These are phyloP conservation scores for Mesochorus sp. DNA, from an alignment of 2,888 invertebrate genomes.

Conservation along the genomic window DNA sequence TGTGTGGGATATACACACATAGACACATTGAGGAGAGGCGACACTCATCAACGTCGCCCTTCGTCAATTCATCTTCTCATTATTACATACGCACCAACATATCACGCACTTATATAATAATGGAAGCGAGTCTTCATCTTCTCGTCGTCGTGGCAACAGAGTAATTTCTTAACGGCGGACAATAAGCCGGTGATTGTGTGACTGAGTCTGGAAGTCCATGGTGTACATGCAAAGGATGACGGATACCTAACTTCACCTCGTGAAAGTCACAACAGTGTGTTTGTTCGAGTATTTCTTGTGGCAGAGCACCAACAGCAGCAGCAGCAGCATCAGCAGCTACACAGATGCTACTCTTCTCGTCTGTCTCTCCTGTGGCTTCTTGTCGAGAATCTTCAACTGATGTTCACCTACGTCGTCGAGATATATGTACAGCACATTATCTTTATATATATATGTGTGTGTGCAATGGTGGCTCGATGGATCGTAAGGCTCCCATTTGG, in stretches of 20 bases:
- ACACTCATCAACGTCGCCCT: constrained; percentile 45
- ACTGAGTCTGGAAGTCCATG: constrained; percentile 57
- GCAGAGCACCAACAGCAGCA: constrained; percentile 14
- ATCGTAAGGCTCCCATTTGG: not conserved
- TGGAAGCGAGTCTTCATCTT: constrained; percentile 63
- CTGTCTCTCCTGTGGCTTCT: constrained; percentile 9
- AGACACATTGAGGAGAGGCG: constrained; percentile 26
- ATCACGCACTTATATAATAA: constrained; percentile 24
- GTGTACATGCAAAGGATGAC: constrained; percentile 70
- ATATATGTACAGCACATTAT: constrained; percentile 7
- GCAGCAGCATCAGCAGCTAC: constrained; percentile 19
- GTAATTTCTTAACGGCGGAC: constrained; percentile 74
- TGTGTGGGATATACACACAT: no score
- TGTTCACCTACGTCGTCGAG: constrained; percentile 28
- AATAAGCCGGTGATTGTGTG: constrained; percentile 76
- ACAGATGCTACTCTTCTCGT: constrained; percentile 19
- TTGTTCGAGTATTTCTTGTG: constrained; percentile 67
- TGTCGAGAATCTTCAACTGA: constrained; percentile 27
- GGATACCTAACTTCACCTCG: constrained; percentile 77
- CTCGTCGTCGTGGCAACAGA: constrained; percentile 66
- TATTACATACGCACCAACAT: not conserved
- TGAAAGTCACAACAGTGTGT: constrained; percentile 80
- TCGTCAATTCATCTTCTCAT: constrained; percentile 1
- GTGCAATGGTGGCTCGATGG: not conserved
- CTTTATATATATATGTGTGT: not conserved